Conservation (phyloP, 1,140 invertebrate genomes). For the Cotesia vestalis region DNA sequence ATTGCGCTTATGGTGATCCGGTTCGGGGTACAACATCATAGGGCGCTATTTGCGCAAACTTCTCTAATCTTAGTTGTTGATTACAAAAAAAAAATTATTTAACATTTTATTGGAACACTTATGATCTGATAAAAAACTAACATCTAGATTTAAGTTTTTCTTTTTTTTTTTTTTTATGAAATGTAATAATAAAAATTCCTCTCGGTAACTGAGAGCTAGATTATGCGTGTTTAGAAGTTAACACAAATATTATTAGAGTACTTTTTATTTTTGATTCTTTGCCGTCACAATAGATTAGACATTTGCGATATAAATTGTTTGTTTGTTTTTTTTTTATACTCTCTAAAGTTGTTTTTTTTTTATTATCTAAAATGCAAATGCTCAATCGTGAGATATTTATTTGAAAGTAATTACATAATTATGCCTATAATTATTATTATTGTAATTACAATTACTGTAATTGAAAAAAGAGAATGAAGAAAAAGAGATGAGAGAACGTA, state of each 20-base stretch:
- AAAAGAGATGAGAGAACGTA: slow-evolving; percentile 43
- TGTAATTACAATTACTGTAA: slow-evolving; percentile 14
- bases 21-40: slow-evolving; percentile 45
- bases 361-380: slow-evolving; percentile 29
- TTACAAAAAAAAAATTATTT: slow-evolving; percentile 37
- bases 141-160: slow-evolving; percentile 43
- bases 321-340: slow-evolving; percentile 17
- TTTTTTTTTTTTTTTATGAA: slow-evolving; percentile 50
- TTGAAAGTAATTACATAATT: not conserved
- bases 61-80: slow-evolving; percentile 24
- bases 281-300: slow-evolving; percentile 18
- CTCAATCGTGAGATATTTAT: slow-evolving; percentile 16
- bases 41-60: not conserved
- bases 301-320: slow-evolving; percentile 11
- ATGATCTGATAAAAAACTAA: slow-evolving; percentile 28
- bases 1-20: slow-evolving; percentile 29
- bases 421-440: slow-evolving; percentile 10
- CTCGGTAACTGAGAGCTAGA: slow-evolving; percentile 43
- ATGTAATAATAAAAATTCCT: slow-evolving; percentile 52
- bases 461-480: slow-evolving; percentile 15
- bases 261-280: slow-evolving; percentile 37
- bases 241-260: slow-evolving; percentile 42
- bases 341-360: slow-evolving; percentile 36
- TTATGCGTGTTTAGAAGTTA: slow-evolving; percentile 52
- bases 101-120: slow-evolving; percentile 33